Conservation (phyloP, 2,113 vertebrate genomes). For the Dryoscopus gambensis region DNA sequence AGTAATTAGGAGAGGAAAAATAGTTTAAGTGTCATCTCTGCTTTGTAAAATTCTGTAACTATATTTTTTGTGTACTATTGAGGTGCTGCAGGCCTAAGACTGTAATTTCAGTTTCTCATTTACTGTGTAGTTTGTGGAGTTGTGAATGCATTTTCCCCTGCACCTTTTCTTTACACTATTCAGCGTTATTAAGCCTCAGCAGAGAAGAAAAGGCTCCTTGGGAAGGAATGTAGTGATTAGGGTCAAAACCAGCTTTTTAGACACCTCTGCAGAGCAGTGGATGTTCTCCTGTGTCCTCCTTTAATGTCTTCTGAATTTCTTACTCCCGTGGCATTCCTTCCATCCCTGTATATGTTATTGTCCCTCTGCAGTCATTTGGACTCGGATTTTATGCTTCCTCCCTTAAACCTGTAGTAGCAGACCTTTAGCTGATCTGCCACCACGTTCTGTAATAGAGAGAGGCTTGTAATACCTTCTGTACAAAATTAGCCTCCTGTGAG, state of each 20-base stretch:
- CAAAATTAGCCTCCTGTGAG: not conserved
- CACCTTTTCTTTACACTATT: not conserved
- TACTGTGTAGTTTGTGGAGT: not conserved
- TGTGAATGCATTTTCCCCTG: not conserved
- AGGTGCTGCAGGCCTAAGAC: not conserved
- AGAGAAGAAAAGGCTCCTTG: not conserved
- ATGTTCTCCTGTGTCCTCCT: not conserved
- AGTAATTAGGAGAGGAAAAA: not conserved
- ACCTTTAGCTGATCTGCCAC: not conserved
- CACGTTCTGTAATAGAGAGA: fast-evolving
- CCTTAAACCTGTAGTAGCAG: not conserved
- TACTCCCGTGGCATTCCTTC: not conserved
- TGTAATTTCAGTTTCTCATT: not conserved
- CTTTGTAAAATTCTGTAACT: not conserved
- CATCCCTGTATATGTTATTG: not conserved
- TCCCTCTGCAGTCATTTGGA: not conserved
- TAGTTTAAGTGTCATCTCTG: not conserved
- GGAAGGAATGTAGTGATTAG: not conserved
- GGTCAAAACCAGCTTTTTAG: not conserved
- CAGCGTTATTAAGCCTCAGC: not conserved
- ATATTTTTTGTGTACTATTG: not conserved
- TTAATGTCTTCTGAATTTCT: not conserved
- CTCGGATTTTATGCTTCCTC: not conserved
- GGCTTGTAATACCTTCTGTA: not conserved
- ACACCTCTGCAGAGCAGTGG: not conserved